A percentile compares a stretch with the other conserved stretches of the same genome.
These are phyloP conservation scores for Eledona agricola DNA, from an alignment of 2,888 invertebrate species.

Conservation along the genomic window DNA sequence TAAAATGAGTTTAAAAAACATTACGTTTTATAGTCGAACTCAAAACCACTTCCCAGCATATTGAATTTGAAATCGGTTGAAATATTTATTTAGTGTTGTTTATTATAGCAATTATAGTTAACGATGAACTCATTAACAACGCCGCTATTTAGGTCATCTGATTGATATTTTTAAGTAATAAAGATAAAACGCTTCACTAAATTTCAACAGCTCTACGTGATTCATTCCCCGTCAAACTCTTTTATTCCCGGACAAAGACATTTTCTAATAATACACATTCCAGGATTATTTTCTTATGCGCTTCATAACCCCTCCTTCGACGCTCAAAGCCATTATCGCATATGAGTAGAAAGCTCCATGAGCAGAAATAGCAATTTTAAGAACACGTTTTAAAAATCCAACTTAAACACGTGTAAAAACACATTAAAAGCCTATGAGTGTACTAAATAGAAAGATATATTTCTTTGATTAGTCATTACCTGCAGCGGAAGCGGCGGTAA, in stretches of 20 bases:
- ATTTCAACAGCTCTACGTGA: slow-evolving; percentile 39
- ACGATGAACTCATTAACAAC: slow-evolving; percentile 16
- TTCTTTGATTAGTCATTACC: slow-evolving; percentile 27
- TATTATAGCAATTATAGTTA: too few species aligned
- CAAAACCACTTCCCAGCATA: too few species aligned
- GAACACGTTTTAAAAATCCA: slow-evolving; percentile 35
- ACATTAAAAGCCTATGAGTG: slow-evolving; percentile 47
- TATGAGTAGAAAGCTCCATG: slow-evolving; percentile 26
- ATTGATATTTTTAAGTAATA: slow-evolving; percentile 12
- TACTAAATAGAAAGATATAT: slow-evolving; percentile 28
- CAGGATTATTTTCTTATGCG: slow-evolving; percentile 22
- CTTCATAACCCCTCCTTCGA: slow-evolving; percentile 21
- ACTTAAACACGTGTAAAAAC: slow-evolving; percentile 42
- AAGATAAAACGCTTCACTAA: slow-evolving; percentile 8
- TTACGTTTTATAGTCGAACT: too few species aligned
- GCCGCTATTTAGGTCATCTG: slow-evolving; percentile 15
- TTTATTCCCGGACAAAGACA: slow-evolving; percentile 42
- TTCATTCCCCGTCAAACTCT: slow-evolving; percentile 47
- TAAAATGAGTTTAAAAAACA: too few species aligned
- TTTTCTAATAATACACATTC: slow-evolving; percentile 41
- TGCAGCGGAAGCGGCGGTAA: slow-evolving; percentile 12
- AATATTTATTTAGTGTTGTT: too few species aligned
- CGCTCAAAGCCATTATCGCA: slow-evolving; percentile 23
- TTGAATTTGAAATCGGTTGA: too few species aligned
- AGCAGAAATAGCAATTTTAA: slow-evolving; percentile 38